A percentile compares a stretch with the other conserved stretches of the same genome.
Conservation (phyloP, 2,797 vertebrate species). For the Coregonus suidteri region DNA sequence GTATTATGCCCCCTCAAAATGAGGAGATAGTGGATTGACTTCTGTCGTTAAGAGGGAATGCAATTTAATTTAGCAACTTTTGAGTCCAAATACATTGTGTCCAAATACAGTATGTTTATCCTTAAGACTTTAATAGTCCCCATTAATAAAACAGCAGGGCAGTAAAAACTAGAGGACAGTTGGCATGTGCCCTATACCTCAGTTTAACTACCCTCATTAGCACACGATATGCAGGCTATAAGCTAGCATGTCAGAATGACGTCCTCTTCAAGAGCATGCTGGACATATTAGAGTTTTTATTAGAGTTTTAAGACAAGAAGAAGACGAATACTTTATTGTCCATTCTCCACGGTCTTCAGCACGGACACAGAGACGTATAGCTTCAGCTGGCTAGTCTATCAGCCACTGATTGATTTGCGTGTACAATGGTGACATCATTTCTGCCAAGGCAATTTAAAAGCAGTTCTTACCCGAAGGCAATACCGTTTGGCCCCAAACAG, state of each 20-base stretch:
- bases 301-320: conserved; percentile 2
- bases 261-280: conserved; percentile 33
- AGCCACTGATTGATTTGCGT: not conserved
- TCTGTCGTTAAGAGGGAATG: conserved; percentile 40
- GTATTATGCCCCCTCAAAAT: no score
- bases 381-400: not conserved
- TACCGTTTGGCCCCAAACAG: conserved; percentile 7
- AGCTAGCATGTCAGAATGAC: conserved; percentile 45
- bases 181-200: conserved; percentile 45
- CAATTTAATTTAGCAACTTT: conserved; percentile 37
- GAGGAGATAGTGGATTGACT: not conserved
- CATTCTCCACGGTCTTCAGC: not conserved
- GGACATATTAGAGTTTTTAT: conserved; percentile 20
- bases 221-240: conserved; percentile 59
- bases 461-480: conserved; percentile 34
- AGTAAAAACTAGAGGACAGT: conserved; percentile 53
- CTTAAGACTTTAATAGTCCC: conserved; percentile 49
- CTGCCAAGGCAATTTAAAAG: conserved; percentile 32
- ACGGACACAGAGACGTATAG: not conserved
- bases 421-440: conserved; percentile 27
- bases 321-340: no score
- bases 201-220: conserved; percentile 66
- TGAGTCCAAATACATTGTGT: not conserved
- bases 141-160: conserved; percentile 51
- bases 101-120: conserved; percentile 23